phyloP scores from a whole-genome alignment of 2,888 invertebrate species.

The Watsonalla binaria region DNA sequence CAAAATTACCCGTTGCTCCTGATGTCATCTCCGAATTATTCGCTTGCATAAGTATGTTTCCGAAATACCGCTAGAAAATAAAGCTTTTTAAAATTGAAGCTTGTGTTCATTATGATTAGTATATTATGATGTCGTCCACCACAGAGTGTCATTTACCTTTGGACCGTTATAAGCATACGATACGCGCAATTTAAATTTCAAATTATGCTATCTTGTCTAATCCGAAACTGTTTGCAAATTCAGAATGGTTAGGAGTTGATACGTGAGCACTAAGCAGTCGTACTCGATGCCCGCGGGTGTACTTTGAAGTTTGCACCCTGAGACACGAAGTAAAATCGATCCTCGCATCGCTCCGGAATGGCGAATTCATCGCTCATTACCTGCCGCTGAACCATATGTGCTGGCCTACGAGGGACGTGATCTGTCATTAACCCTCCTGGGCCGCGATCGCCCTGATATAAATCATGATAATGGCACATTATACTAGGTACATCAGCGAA shows the following conservation, averaged over 20 bases:
- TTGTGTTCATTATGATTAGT: conserved; percentile 4
- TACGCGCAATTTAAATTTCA: conserved; percentile 23
- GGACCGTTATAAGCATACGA: conserved; percentile 19
- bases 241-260: neutral
- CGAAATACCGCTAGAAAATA: neutral
- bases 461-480: conserved; percentile 76
- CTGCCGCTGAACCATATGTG: conserved; percentile 49
- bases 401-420: conserved; percentile 43
- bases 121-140: conserved; percentile 1
- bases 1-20: neutral
- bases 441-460: conserved; percentile 68
- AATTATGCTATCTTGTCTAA: conserved; percentile 15
- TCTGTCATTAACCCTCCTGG: conserved; percentile 67
- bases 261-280: neutral
- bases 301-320: conserved; percentile 27
- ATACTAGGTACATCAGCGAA: conserved; percentile 68
- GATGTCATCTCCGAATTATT: neutral
- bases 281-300: conserved; percentile 16
- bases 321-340: conserved; percentile 1
- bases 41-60: neutral
- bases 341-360: conserved; percentile 20
- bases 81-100: neutral
- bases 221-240: conserved; percentile 11
- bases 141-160: conserved; percentile 5
- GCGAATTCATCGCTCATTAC: conserved; percentile 41